Evolutionary conservation across 2,113 vertebrate genomes (phyloP), one percentile per base, ranked within the genome.

Genomic region (Mormyrus iriodes): DNA sequence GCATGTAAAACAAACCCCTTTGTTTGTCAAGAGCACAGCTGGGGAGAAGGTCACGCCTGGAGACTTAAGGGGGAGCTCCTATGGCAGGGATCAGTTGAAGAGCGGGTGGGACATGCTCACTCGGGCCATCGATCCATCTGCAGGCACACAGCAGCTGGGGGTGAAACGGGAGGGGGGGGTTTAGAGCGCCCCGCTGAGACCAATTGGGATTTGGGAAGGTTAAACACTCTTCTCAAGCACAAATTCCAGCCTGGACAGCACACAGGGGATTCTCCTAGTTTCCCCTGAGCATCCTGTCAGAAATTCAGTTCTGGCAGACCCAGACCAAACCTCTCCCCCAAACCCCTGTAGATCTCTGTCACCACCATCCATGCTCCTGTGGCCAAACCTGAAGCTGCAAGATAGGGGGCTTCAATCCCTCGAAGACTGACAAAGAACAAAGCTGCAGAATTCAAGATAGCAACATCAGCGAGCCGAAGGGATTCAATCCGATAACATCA

Each of bases 171-270:
- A 93, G 88, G 90, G 91, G 90, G 91, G 90, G 91, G 24, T 55
- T 48, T 39, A 90, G 91, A 91, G 91, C 90, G 92, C 93, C 73
- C 95, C 92, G 94, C 95, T 95, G 95, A 94, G 95, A 90, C 93
- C 94, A 94, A 94, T 94, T 94, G 94, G 94, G 95, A 96, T 96
- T 96, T 96, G 91, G 93, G 92, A 87, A 95, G 95, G 92, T 96
- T 95, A 95, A 95, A 95, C 93, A 86, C 39, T 95, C 95, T 92
- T 95, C 93, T 94, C 94, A 93, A 95, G 95, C 95, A 96, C 93
- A 95, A 95, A 95, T 95, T 96, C 94, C 92, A 94, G 95, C 95
- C 93, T 95, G 94, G 92, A 91, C 94, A 96, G 95, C 95, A 95
- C 92, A 94, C 91, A 93, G 91, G 91, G 94, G 95, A 96, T 96